Evolutionary conservation across 2,888 invertebrate genomes (phyloP).

Genomic region (Drosophila putrida): DNA sequence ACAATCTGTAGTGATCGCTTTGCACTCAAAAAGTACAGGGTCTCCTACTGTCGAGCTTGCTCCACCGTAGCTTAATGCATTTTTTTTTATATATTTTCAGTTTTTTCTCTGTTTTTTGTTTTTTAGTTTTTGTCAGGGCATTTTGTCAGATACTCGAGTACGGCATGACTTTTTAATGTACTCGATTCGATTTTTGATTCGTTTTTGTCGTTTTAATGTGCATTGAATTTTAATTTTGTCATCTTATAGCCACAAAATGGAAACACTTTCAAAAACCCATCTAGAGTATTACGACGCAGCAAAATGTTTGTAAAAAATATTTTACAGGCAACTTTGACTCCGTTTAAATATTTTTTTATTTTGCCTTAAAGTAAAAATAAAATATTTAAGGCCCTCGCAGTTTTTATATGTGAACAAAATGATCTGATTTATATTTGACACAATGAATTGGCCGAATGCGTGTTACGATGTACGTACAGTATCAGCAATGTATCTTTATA

Average conservation of each 20-base stretch:
- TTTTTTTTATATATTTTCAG: constrained; percentile 25
- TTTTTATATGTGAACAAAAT: constrained; percentile 66
- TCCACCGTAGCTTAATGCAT: too few relatives aligned
- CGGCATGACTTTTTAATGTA: constrained; percentile 71
- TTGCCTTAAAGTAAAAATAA: constrained; percentile 41
- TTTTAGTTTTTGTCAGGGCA: constrained; percentile 29
- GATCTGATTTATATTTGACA: constrained; percentile 83
- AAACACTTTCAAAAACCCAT: constrained; percentile 64
- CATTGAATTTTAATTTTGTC: constrained; percentile 72
- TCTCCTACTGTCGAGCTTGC: too few relatives aligned
- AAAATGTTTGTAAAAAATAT: constrained; percentile 76
- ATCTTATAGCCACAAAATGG: not conserved
- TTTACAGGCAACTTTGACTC: constrained; percentile 51
- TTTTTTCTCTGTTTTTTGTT: constrained; percentile 19
- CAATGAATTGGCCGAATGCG: constrained; percentile 67
- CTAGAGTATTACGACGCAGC: constrained; percentile 49
- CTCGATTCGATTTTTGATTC: constrained; percentile 58
- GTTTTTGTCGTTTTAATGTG: constrained; percentile 77
- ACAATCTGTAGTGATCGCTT: too few relatives aligned
- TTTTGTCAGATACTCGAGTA: constrained; percentile 46
- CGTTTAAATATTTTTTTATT: constrained; percentile 70
- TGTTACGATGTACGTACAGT: constrained; percentile 43
- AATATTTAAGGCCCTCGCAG: constrained; percentile 17
- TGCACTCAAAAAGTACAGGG: too few relatives aligned
- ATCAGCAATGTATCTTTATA: constrained; percentile 19